These are phyloP conservation scores for Melanotaenia parkinsoni DNA, from an alignment of 2,797 vertebrate genomes.

Conservation along the genomic window DNA sequence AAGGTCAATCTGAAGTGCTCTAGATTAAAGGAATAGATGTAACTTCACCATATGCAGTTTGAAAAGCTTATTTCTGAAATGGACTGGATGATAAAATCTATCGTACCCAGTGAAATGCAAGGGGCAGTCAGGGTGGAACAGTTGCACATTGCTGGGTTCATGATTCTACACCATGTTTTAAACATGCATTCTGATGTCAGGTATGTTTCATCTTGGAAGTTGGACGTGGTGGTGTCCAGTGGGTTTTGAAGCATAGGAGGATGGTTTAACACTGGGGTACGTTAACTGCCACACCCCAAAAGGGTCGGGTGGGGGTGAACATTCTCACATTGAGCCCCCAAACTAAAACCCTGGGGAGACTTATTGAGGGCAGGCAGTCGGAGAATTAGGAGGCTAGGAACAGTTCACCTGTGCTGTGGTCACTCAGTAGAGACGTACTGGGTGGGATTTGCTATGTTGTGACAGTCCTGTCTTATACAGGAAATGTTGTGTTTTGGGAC, in stretches of 20 bases:
- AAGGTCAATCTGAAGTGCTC: too few species aligned
- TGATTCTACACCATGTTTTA: too few species aligned
- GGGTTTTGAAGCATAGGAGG: neutral
- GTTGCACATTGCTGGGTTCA: too few species aligned
- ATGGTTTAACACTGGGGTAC: neutral
- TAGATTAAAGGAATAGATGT: neutral
- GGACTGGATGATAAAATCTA: neutral
- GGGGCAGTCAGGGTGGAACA: too few species aligned
- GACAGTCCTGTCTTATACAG: neutral
- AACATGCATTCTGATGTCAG: too few species aligned
- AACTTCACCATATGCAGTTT: neutral
- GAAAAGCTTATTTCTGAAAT: neutral
- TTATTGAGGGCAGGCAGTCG: neutral
- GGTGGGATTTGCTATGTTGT: neutral
- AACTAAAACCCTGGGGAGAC: neutral
- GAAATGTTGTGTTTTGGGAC: neutral
- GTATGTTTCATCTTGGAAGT: too few species aligned
- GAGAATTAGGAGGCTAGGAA: neutral
- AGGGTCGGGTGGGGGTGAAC: neutral
- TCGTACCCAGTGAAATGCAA: too few species aligned
- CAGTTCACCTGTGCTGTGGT: neutral
- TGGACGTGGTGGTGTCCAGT: too few species aligned
- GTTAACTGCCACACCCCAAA: neutral
- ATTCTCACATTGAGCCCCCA: neutral
- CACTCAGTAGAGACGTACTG: neutral